Evolutionary conservation across 2,888 invertebrate genomes (phyloP).

Genomic region (Empis stercorea): DNA sequence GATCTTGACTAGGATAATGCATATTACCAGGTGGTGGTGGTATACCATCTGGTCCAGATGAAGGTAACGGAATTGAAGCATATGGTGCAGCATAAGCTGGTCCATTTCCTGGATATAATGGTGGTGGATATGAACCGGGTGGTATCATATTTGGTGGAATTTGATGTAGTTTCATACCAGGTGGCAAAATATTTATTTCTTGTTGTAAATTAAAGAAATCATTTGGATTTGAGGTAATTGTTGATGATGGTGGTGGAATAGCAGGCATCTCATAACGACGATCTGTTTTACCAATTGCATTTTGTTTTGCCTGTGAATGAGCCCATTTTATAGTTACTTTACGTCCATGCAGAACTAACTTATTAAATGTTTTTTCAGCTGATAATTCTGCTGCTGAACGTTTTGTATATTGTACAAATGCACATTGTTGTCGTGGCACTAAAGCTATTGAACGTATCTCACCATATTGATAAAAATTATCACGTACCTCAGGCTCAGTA

Average conservation of each 20-base stretch:
- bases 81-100: constrained; percentile 36
- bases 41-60: constrained; percentile 24
- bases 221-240: constrained; percentile 42
- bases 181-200: constrained; percentile 33
- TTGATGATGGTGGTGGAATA: constrained; percentile 61
- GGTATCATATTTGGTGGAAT: constrained; percentile 33
- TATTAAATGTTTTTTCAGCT: constrained; percentile 91
- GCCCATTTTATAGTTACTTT: constrained; percentile 98
- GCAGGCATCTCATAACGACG: constrained; percentile 59
- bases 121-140: constrained; percentile 31
- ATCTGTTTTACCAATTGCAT: constrained; percentile 38
- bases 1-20: constrained; percentile 98
- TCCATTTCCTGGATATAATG: constrained; percentile 18
- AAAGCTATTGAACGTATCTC: constrained; percentile 90
- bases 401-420: constrained; percentile 92
- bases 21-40: constrained; percentile 43
- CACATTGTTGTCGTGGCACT: constrained; percentile 87
- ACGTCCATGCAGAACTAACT: constrained; percentile 67
- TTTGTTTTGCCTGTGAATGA: constrained; percentile 72
- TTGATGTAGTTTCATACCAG: constrained; percentile 36
- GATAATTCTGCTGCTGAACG: constrained; percentile 84
- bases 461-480: constrained; percentile 97
- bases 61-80: constrained; percentile 23
- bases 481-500: constrained; percentile 81
- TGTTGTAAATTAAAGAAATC: constrained; percentile 49